Evolutionary conservation across 1,140 invertebrate species (phyloP).

Genomic region (Drosophila busckii): DNA sequence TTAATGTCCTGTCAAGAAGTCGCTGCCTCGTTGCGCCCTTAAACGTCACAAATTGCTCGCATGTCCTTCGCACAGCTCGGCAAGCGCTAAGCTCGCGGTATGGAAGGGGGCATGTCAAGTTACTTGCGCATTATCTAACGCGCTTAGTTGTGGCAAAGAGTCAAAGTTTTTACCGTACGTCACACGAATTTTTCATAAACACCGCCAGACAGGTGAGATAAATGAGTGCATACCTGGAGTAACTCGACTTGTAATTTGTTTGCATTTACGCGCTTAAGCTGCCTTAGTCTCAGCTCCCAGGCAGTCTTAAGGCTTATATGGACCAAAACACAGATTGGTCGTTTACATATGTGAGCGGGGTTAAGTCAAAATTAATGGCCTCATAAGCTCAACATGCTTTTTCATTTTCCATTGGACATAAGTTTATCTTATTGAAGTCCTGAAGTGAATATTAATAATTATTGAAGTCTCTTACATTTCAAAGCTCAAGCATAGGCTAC

Average conservation of each 20-base stretch:
- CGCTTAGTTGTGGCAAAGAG: slow-evolving; percentile 19
- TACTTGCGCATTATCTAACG: slow-evolving; percentile 59
- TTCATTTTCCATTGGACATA: too few species aligned
- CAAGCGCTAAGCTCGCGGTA: too few species aligned
- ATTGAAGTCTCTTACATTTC: too few species aligned
- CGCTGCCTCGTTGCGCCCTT: slow-evolving; percentile 67
- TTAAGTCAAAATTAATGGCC: too few species aligned
- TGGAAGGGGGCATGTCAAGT: slow-evolving; percentile 5
- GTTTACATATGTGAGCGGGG: neutral
- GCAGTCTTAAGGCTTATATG: too few species aligned
- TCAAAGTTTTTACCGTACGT: slow-evolving; percentile 15
- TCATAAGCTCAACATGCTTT: too few species aligned
- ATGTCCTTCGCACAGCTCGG: too few species aligned
- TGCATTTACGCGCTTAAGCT: slow-evolving; percentile 4
- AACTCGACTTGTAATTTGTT: slow-evolving; percentile 15
- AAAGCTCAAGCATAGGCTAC: too few species aligned
- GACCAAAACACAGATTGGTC: too few species aligned
- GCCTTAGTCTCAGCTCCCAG: too few species aligned
- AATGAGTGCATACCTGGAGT: slow-evolving; percentile 11
- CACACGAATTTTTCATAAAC: slow-evolving; percentile 24
- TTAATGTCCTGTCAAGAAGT: slow-evolving; percentile 76
- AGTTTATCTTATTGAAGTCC: too few species aligned
- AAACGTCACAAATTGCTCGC: slow-evolving; percentile 70
- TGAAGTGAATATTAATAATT: too few species aligned
- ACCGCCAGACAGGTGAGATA: slow-evolving; percentile 16